Evolutionary conservation across 2,888 invertebrate genomes (phyloP), one percentile per base, ranked within the genome.

Genomic region (Luperina testacea): DNA sequence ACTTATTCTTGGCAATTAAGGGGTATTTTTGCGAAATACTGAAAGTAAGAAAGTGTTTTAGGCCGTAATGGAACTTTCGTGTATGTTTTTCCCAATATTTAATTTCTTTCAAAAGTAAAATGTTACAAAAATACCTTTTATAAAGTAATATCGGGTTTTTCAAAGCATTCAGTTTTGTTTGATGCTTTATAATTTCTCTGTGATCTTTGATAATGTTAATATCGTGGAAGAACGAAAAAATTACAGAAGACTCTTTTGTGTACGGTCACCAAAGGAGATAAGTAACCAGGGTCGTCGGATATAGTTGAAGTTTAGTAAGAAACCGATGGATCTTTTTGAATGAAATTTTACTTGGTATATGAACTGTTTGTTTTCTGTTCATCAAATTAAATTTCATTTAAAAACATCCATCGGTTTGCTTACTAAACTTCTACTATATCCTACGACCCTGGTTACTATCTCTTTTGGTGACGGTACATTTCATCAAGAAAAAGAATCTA

Each of bases 51-150:
- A 45, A 53, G 27, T 53, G 7, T 61, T 70, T 53, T 45, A 32
- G 45, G 13, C 8, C 15, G 48, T 64, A 70, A 73, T 73, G 64
- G 77, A 72, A 2, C 7, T 70, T 77, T 70, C 42, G 3, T 77
- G 77, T 81, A 51, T 65, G 7, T 69, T 51, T n/a, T 51, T 32
- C 6, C 7, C 1, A 45, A 32, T n/a, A 38, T 24, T n/a, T 1
- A 2, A 24, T 9, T 45, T 71, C 4, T 73, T 70, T 51, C 0
- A 32, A 45, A 42, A n/a, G 20, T 32, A 51, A n/a, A 65, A 20
- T 42, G 8, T 69, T 24, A n/a, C 11, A 2, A n/a, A 20, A 27
- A 32, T 20, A 3, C 8, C 7, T 45, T 80, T 32, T 42, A 1
- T 15, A 11, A 24, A 48, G 48, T 32, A 17, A 27, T 17, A 13